Evolutionary conservation across 1,140 invertebrate genomes (phyloP).

Genomic region (Colletes latitarsis): DNA sequence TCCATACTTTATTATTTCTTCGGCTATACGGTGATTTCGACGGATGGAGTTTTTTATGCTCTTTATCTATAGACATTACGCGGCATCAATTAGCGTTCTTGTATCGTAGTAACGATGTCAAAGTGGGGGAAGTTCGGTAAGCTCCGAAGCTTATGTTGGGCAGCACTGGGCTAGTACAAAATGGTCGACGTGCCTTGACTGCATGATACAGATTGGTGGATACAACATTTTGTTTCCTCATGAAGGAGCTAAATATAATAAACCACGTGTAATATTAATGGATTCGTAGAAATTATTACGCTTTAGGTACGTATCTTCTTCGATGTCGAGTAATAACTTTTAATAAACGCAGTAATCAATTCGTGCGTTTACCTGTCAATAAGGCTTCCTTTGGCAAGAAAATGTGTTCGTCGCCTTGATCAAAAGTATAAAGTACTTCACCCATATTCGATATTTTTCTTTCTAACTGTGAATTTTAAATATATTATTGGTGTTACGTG

Average conservation of each 20-base stretch:
- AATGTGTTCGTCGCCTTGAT: constrained; percentile 46
- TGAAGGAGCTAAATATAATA: constrained; percentile 34
- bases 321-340: constrained; percentile 4
- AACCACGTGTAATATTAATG: constrained; percentile 47
- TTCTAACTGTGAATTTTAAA: background rate
- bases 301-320: constrained; percentile 49
- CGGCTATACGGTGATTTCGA: too few relatives aligned
- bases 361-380: constrained; percentile 60
- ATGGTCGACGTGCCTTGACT: constrained; percentile 65
- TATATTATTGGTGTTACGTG: background rate
- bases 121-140: constrained; percentile 1
- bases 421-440: constrained; percentile 25
- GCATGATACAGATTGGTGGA: constrained; percentile 52
- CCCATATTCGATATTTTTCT: background rate
- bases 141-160: constrained; percentile 1
- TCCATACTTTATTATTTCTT: too few relatives aligned
- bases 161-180: constrained; percentile 55
- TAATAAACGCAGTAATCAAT: constrained; percentile 20
- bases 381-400: constrained; percentile 56
- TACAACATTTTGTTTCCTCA: constrained; percentile 49
- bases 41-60: too few relatives aligned
- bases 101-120: background rate
- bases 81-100: background rate
- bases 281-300: constrained; percentile 34
- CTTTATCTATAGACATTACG: background rate